Percentiles rank a stretch among this genome's conserved stretches.
These are phyloP conservation scores for Cynoglossus semilaevis DNA, from an alignment of 2,113 vertebrate genomes.

Conservation along the genomic window DNA sequence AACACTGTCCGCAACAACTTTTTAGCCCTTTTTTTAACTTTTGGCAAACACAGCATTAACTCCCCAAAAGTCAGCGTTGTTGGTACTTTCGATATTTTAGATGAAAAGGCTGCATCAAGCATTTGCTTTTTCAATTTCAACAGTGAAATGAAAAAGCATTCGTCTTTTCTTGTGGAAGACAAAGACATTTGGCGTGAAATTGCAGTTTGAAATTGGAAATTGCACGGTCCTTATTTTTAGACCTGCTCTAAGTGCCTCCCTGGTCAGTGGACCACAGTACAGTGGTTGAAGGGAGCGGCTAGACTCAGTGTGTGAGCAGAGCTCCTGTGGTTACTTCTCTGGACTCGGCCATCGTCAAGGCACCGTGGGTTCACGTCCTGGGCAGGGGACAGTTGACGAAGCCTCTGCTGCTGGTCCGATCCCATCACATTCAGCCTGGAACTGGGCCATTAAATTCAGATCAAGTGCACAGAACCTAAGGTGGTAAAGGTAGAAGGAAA, in stretches of 20 bases:
- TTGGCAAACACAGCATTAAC: slow-evolving; percentile 8
- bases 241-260: slow-evolving; percentile 57
- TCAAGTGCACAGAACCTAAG: too few relatives aligned
- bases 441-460: too few relatives aligned
- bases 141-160: slow-evolving; percentile 2
- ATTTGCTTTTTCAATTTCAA: slow-evolving; percentile 29
- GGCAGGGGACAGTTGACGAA: slow-evolving; percentile 43
- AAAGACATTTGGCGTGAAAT: slow-evolving; percentile 56
- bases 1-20: too few relatives aligned
- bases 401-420: slow-evolving; percentile 24
- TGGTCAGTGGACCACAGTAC: slow-evolving; percentile 69
- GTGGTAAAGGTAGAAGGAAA: too few relatives aligned
- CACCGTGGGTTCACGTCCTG: slow-evolving; percentile 66
- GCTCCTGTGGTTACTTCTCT: slow-evolving; percentile 58
- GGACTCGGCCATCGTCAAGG: slow-evolving; percentile 59
- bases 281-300: slow-evolving; percentile 73
- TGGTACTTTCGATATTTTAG: slow-evolving; percentile 3
- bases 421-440: too few relatives aligned
- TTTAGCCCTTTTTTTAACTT: not conserved
- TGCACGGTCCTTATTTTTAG: slow-evolving; percentile 73
- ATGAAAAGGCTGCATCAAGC: not conserved
- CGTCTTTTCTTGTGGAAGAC: slow-evolving; percentile 21
- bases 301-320: slow-evolving; percentile 69
- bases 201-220: slow-evolving; percentile 64
- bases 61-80: not conserved